A percentile compares a stretch with the other conserved stretches of the same genome.
phyloP scores from a whole-genome alignment of 2,113 vertebrate genomes.

The Callocephalon fimbriatum region DNA sequence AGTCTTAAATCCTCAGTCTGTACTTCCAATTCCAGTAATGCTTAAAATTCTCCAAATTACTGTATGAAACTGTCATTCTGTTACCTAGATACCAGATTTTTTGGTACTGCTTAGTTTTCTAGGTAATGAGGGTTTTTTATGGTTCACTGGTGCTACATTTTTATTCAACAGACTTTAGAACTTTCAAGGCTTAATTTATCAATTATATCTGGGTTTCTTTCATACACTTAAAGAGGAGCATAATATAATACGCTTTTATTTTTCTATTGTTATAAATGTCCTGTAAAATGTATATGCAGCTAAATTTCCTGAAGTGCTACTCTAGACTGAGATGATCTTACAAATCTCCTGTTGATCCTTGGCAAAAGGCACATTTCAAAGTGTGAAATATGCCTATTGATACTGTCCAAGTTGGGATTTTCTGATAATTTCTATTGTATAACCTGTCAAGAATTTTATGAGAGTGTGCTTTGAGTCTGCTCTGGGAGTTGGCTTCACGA shows the following conservation, averaged over 20 bases:
- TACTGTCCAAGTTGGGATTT: background rate
- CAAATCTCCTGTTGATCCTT: background rate
- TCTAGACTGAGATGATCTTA: background rate
- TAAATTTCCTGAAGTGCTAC: background rate
- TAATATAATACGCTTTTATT: background rate
- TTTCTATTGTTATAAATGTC: background rate
- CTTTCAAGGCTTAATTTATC: background rate
- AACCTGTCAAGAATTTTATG: background rate
- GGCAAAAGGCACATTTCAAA: background rate
- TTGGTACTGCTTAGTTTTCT: background rate
- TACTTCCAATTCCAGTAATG: background rate
- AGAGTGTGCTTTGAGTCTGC: background rate
- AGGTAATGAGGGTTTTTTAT: background rate
- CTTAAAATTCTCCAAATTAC: background rate
- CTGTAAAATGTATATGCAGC: background rate
- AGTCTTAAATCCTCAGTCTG: background rate
- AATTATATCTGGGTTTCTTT: rapidly evolving
- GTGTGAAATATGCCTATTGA: background rate
- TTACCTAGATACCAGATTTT: background rate
- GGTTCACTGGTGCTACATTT: background rate
- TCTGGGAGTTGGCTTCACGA: background rate
- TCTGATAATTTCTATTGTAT: background rate
- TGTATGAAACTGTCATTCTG: background rate
- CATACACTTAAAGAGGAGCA: background rate
- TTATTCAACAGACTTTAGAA: background rate